Conservation (phyloP, 2,888 invertebrate species). For the Hypolimnas misippus region DNA sequence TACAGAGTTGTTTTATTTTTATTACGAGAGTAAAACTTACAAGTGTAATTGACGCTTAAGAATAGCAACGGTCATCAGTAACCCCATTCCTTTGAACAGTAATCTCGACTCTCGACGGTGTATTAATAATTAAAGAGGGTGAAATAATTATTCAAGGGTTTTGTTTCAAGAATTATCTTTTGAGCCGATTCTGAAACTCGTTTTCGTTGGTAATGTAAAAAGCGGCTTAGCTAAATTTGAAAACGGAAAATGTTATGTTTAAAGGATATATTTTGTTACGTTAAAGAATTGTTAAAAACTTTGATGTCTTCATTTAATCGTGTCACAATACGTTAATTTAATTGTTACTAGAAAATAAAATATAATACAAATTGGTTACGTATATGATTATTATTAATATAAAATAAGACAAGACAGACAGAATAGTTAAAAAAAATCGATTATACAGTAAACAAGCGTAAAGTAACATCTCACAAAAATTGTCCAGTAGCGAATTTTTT, state of each 20-base stretch:
- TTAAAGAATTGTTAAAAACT: not conserved
- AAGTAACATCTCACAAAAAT: not conserved
- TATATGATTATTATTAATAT: too few relatives aligned
- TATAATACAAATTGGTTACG: too few relatives aligned
- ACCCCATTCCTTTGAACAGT: constrained; percentile 50
- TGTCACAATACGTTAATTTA: too few relatives aligned
- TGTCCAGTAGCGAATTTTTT: not conserved
- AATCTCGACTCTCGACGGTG: constrained; percentile 65
- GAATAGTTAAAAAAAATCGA: too few relatives aligned
- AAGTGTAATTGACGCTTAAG: too few relatives aligned
- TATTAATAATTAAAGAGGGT: constrained; percentile 77
- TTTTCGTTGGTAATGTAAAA: constrained; percentile 42
- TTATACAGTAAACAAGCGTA: too few relatives aligned
- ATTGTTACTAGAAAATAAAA: too few relatives aligned
- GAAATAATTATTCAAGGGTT: constrained; percentile 61
- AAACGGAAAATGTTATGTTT: not conserved
- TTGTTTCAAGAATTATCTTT: constrained; percentile 63
- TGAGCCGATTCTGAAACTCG: constrained; percentile 34
- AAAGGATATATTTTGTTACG: not conserved
- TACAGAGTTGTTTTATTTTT: too few relatives aligned
- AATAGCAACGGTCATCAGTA: constrained; percentile 7
- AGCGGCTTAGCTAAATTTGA: constrained; percentile 38
- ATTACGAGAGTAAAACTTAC: too few relatives aligned
- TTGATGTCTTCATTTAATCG: not conserved
- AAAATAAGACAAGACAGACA: too few relatives aligned